phyloP scores from a whole-genome alignment of 2,797 vertebrate species.

The Echeneis naucrates region DNA sequence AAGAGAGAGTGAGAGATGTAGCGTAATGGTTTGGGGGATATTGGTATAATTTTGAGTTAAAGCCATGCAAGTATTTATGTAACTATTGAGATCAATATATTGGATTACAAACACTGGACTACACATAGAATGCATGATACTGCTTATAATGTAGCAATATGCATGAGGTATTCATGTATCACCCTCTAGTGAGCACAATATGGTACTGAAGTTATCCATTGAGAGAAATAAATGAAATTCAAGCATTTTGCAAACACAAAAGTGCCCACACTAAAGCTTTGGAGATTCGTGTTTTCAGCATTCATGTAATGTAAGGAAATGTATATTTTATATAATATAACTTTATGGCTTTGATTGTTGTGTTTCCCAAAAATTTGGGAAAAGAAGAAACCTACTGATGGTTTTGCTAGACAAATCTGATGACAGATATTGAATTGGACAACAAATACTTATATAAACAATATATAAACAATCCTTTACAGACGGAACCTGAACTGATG shows the following conservation, averaged over 20 bases:
- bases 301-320: background rate
- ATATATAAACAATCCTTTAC: background rate
- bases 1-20: background rate
- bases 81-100: background rate
- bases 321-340: too few species aligned
- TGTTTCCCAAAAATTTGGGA: background rate
- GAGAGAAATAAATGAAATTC: background rate
- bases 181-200: slow-evolving; percentile 63
- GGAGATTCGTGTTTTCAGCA: background rate
- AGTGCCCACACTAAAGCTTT: background rate
- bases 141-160: background rate
- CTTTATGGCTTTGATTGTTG: background rate
- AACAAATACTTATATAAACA: background rate
- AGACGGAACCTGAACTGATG: background rate
- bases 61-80: background rate
- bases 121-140: background rate
- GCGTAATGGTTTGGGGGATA: background rate
- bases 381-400: background rate
- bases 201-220: slow-evolving; percentile 20
- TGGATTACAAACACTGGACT: background rate
- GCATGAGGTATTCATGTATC: slow-evolving; percentile 29
- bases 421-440: background rate
- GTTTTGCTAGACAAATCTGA: background rate
- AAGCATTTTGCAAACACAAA: background rate
- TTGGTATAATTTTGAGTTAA: background rate